Evolutionary conservation across 2,113 vertebrate genomes (phyloP).

Genomic region (Ameiurus melas): DNA sequence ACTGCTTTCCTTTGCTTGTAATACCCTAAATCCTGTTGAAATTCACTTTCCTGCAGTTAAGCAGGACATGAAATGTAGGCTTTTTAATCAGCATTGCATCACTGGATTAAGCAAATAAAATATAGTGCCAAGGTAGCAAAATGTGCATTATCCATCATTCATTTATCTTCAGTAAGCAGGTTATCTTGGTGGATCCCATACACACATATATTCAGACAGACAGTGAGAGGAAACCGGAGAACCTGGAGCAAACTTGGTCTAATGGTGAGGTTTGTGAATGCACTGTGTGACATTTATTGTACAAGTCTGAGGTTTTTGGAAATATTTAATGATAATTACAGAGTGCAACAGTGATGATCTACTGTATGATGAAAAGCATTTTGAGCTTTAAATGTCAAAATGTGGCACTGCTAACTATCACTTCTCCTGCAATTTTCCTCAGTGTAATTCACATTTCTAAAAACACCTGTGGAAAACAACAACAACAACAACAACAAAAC

Average conservation of each 20-base stretch:
- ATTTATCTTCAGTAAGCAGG: neutral
- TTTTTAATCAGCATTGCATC: neutral
- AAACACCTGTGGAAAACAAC: neutral
- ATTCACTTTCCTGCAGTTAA: slow-evolving; percentile 65
- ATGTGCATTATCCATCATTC: neutral
- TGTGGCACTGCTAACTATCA: neutral
- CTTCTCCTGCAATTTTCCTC: neutral
- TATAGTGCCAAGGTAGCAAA: neutral
- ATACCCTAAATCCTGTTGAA: slow-evolving; percentile 69
- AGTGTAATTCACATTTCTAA: slow-evolving; percentile 3
- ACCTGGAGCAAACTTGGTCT: neutral
- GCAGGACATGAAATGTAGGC: slow-evolving; percentile 41
- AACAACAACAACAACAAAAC: no score
- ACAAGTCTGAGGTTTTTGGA: neutral
- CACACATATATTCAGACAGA: neutral
- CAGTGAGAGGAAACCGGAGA: neutral
- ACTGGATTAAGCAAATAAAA: slow-evolving; percentile 17
- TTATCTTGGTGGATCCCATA: neutral
- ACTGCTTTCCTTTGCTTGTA: slow-evolving; percentile 61
- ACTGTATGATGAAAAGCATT: neutral
- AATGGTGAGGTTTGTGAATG: neutral
- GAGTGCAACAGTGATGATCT: slow-evolving; percentile 8
- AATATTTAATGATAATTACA: neutral
- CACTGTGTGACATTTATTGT: neutral
- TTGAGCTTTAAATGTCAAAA: slow-evolving; percentile 31